Evolutionary conservation across 2,797 vertebrate genomes (phyloP).

Genomic region (Neosalanx taihuensis): DNA sequence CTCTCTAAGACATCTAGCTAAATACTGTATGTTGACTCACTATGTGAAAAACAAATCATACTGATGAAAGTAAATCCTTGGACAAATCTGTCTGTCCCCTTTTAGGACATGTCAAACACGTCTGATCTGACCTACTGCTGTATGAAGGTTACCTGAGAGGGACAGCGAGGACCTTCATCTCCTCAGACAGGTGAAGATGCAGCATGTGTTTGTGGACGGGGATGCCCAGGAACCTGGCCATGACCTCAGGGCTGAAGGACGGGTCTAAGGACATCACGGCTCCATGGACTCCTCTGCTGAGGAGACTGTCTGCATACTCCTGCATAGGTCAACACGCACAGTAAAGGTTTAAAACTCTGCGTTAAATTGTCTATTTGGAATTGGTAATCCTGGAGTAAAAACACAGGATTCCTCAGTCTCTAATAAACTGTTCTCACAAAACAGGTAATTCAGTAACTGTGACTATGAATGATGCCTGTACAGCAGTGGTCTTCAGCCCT

Average conservation of each 20-base stretch:
- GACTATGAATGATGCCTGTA: too few species aligned
- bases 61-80: too few species aligned
- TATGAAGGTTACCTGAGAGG: slow-evolving; percentile 68
- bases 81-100: neutral
- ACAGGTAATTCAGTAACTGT: too few species aligned
- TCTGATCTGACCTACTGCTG: too few species aligned
- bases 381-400: too few species aligned
- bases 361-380: too few species aligned
- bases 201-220: slow-evolving; percentile 83
- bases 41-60: too few species aligned
- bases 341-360: too few species aligned
- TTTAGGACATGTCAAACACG: neutral
- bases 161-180: slow-evolving; percentile 77
- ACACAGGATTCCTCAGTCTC: too few species aligned
- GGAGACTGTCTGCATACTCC: slow-evolving; percentile 83
- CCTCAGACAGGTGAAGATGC: slow-evolving; percentile 81
- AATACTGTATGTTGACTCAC: neutral
- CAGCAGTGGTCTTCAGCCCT: too few species aligned
- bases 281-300: slow-evolving; percentile 83
- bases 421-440: too few species aligned
- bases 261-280: slow-evolving; percentile 85
- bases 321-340: slow-evolving; percentile 36
- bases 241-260: slow-evolving; percentile 81
- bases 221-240: slow-evolving; percentile 83
- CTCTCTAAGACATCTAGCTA: too few species aligned